Conservation (phyloP, 2,113 vertebrate genomes). For the Pelusios castaneus region DNA sequence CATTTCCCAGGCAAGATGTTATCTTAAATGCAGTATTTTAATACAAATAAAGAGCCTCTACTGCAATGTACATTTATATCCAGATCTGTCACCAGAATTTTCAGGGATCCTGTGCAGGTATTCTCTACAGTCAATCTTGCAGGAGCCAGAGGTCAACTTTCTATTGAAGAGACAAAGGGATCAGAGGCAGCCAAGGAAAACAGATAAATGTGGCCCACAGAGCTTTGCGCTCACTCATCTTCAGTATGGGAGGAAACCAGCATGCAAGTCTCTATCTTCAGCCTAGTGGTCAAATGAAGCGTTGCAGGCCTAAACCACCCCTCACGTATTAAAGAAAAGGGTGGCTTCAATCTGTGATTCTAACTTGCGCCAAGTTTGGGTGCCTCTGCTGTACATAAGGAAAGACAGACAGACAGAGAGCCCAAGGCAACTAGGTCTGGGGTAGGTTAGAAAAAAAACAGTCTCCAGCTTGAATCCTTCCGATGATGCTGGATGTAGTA, state of each 20-base stretch:
- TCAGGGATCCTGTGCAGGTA: not conserved
- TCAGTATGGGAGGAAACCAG: not conserved
- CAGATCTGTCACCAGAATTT: not conserved
- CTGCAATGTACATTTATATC: not conserved
- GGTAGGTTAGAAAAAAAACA: not conserved
- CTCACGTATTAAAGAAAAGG: not conserved
- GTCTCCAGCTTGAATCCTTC: not conserved
- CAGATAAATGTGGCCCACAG: not conserved
- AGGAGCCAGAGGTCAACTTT: not conserved
- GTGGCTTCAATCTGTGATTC: not conserved
- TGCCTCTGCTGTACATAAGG: not conserved
- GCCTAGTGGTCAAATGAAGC: not conserved
- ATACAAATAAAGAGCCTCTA: not conserved
- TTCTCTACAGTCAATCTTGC: not conserved
- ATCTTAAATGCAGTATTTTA: not conserved
- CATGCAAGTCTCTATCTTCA: not conserved
- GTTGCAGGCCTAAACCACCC: not conserved
- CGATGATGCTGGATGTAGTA: constrained; percentile 4
- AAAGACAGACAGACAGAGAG: not conserved
- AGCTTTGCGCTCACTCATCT: not conserved
- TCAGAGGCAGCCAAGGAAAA: not conserved
- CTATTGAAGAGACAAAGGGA: not conserved
- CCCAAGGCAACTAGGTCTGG: not conserved
- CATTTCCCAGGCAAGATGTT: not conserved
- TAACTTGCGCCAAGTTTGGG: fast-evolving